Percentiles rank a stretch among this genome's conserved stretches.
phyloP scores from a whole-genome alignment of 2,113 vertebrate species.

The Caloenas nicobarica region DNA sequence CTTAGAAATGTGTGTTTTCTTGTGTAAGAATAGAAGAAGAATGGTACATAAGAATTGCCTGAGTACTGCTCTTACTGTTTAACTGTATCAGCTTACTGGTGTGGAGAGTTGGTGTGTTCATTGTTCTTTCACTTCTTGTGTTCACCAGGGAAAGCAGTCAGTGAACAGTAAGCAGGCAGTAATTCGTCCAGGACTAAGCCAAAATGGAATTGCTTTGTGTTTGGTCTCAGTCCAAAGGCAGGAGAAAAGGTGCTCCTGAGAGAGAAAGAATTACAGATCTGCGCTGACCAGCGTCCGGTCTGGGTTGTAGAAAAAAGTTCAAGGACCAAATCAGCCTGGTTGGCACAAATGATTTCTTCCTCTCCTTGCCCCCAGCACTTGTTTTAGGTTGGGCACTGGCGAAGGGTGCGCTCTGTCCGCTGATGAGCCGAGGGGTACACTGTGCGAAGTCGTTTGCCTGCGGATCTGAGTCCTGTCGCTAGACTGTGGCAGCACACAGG shows the following conservation, averaged over 20 bases:
- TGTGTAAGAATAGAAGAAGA: neutral
- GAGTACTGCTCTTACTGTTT: neutral
- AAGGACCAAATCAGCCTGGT: neutral
- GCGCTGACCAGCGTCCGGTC: neutral
- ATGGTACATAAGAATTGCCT: neutral
- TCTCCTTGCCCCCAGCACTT: neutral
- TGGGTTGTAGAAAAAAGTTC: neutral
- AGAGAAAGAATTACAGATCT: neutral
- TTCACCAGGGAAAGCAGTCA: neutral
- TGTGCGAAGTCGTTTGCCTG: neutral
- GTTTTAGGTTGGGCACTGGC: neutral
- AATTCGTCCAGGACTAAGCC: neutral
- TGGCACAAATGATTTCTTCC: neutral
- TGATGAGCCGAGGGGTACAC: neutral
- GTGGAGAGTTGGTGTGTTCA: accelerated
- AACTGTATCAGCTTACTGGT: neutral
- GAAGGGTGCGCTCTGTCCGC: neutral
- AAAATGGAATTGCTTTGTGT: neutral
- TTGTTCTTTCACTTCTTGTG: neutral
- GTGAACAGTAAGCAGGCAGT: neutral
- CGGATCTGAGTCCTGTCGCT: neutral
- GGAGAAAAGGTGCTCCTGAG: neutral
- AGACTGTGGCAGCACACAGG: neutral
- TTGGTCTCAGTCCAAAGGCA: neutral
- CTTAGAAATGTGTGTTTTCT: neutral